Percentiles rank a stretch among this genome's conserved stretches.
These are phyloP conservation scores for Drosophila tsacasi DNA, from an alignment of 1,140 invertebrate genomes.

Conservation along the genomic window DNA sequence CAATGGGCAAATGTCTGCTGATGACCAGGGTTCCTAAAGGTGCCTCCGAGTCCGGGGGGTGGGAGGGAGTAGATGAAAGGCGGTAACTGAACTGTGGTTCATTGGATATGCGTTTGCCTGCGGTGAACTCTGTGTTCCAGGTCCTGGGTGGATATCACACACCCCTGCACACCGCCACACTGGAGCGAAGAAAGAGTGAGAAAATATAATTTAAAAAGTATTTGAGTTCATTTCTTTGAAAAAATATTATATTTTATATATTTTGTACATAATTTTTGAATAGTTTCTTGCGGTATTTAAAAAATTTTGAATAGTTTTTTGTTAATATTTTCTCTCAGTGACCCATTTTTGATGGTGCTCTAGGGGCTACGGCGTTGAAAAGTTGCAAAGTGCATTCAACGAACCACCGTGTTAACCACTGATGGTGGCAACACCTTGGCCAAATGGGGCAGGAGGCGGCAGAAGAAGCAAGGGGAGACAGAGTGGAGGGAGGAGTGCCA, in stretches of 20 bases:
- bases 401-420: slow-evolving; percentile 42
- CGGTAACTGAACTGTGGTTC: slow-evolving; percentile 38
- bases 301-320: neutral
- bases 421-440: slow-evolving; percentile 35
- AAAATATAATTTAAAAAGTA: neutral
- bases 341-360: neutral
- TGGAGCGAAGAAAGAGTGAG: neutral
- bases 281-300: neutral
- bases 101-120: slow-evolving; percentile 59
- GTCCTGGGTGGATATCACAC: neutral
- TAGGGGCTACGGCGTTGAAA: neutral
- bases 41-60: slow-evolving; percentile 1
- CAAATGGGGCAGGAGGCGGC: slow-evolving; percentile 2
- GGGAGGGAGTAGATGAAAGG: slow-evolving; percentile 22
- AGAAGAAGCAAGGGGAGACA: neutral
- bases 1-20: slow-evolving; percentile 38
- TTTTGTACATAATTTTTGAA: neutral
- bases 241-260: too few species aligned
- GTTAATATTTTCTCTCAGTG: slow-evolving; percentile 20
- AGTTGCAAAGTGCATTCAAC: slow-evolving; percentile 34
- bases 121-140: slow-evolving; percentile 13
- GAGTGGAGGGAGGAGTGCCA: neutral
- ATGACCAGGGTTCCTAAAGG: neutral
- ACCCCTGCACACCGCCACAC: neutral
- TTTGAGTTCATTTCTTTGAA: neutral